Base-by-base conservation (phyloP, 2,888 invertebrate species). In the Polyommatus iphigenia region DNA sequence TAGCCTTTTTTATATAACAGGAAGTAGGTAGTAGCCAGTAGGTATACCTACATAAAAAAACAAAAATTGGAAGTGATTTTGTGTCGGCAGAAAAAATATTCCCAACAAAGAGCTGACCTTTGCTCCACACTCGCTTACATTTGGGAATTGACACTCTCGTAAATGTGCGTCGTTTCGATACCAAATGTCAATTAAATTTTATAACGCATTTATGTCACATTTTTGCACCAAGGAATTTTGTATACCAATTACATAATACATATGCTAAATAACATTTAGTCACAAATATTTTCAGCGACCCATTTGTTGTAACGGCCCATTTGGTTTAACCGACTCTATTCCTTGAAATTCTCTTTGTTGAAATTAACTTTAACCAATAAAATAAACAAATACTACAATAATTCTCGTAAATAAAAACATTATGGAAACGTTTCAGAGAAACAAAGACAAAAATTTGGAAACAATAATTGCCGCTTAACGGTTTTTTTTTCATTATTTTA, bases 101-200 rank as follows among this genome's bases (percentile, higher is more conserved):
- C 85, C 82, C 81, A 82, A 87, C 86, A 87, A 87, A 86, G 83
- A 82, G 84, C 86, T 89, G 89, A 90, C 91, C 90, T 90, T 90
- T 90, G 86, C 82, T 83, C 81, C 81, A 85, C 83, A 88, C 84
- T 87, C 84, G 83, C 88, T 87, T 85, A 84, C 85, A 82, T 86
- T 86, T 83, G 86, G 86, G 85, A 85, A 84, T 83, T 54, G 79
- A 73, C 32, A 84, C 71, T 89, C 79, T 15, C 79, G 80, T 84
- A 85, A 79, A 80, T 79, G 84, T 78, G 59, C 54, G 0, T 24
- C 78, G 18, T 79, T 87, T 87, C 2, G 82, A 84, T 75, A 62
- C 76, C 81, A 76, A 59, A 20, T 10, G 8, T 20, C 20, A 20
- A 20, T 3, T 8, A 59, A 59, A 20, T 59, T 59, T 20, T 20